Evolutionary conservation across 2,888 invertebrate genomes (phyloP).

Genomic region (Girardia tigrina): DNA sequence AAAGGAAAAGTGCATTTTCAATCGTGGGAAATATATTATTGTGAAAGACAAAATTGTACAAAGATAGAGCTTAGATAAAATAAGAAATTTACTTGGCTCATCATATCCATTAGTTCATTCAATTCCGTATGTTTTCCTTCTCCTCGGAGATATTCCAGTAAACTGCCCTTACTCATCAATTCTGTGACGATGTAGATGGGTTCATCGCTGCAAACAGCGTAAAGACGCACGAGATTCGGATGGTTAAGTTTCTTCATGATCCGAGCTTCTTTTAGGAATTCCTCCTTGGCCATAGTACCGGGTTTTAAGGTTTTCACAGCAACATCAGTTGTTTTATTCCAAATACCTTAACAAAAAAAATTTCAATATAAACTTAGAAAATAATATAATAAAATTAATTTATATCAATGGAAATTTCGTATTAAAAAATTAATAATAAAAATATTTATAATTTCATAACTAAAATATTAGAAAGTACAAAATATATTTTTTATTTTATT

Average conservation of each 20-base stretch:
- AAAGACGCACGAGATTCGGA: conserved; percentile 78
- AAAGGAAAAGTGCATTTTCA: too few species aligned
- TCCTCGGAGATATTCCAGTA: conserved; percentile 75
- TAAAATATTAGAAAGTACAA: too few species aligned
- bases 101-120: conserved; percentile 81
- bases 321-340: conserved; percentile 83
- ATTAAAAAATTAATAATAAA: too few species aligned
- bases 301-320: conserved; percentile 89
- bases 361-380: too few species aligned
- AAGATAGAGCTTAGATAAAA: too few species aligned
- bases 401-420: too few species aligned
- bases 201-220: conserved; percentile 84
- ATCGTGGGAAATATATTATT: too few species aligned
- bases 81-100: conserved; percentile 68
- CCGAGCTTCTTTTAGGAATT: conserved; percentile 88
- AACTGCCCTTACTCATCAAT: conserved; percentile 84
- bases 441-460: too few species aligned
- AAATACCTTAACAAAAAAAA: conserved; percentile 56
- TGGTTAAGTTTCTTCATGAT: conserved; percentile 98
- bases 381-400: too few species aligned
- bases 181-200: conserved; percentile 82
- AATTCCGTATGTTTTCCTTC: conserved; percentile 73
- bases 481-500: too few species aligned
- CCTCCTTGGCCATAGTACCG: conserved; percentile 89
- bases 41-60: too few species aligned